Evolutionary conservation across 92 coral and sea anemone species (phyloP).

Genomic region (Muricea muricata): DNA sequence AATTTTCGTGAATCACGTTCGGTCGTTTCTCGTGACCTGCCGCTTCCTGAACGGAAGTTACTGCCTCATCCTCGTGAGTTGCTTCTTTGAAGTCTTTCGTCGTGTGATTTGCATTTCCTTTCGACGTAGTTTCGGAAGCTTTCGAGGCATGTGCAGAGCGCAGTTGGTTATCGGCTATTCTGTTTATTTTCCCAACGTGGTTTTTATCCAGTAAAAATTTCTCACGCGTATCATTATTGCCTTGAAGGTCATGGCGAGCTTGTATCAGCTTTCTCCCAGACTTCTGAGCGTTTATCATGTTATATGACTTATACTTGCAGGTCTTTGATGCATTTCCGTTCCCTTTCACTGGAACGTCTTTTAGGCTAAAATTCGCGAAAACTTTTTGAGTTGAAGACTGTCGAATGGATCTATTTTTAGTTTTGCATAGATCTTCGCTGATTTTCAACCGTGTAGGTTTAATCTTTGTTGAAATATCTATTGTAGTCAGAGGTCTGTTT

Average conservation of each 20-base stretch:
- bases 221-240: slow-evolving; percentile 3
- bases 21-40: neutral
- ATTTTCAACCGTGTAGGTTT: neutral
- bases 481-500: neutral
- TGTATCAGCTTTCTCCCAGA: neutral
- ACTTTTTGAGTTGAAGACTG: neutral
- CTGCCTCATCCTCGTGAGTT: neutral
- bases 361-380: neutral
- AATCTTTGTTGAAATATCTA: neutral
- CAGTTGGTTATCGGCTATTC: neutral
- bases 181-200: slow-evolving; percentile 4
- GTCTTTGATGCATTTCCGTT: neutral
- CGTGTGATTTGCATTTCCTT: too few relatives aligned
- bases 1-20: neutral
- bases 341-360: neutral
- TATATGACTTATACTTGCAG: slow-evolving; percentile 4
- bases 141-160: slow-evolving; percentile 4
- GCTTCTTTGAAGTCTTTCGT: too few relatives aligned
- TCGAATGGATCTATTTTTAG: neutral
- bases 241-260: neutral
- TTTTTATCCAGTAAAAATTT: neutral
- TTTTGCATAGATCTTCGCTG: neutral
- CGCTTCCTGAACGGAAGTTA: slow-evolving; percentile 13
- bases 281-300: neutral
- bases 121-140: neutral